Evolutionary conservation across 2,113 vertebrate species (phyloP), one percentile per base, ranked within the genome.

Genomic region (Oncorhynchus nerka): DNA sequence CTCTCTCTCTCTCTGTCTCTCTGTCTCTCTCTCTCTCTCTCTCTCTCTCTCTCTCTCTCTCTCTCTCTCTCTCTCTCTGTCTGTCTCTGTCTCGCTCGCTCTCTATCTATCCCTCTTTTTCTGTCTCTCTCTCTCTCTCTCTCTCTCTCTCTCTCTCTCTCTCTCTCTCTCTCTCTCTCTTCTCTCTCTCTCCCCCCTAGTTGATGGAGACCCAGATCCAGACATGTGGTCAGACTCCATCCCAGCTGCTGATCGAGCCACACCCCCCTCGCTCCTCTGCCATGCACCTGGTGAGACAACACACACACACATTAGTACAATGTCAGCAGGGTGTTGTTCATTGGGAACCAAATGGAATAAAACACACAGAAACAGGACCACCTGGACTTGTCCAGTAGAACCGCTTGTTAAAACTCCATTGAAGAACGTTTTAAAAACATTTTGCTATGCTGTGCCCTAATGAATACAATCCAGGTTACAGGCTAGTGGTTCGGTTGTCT

Each of bases 211-310:
- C 85, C 73, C 98, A 99, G 94, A 99, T 99, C 91, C 96, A 97
- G 93, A 93, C 93, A 62, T 95, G 95, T 88, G 98, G 98, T 90
- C 98, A 99, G 93, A 95, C 97, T 84, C 97, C 98, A 75, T 99
- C 98, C 6, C 98, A 99, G 94, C 94, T 99, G 92, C 95, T 99
- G 84, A 99, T 99, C 49, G 98, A 99, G 93, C 98, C 98, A 45
- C 98, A 99, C 91, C 97, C 98, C 3, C 98, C 98, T 78, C 95
- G 98, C 87, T 99, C 97, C 87, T 99, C 98, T 24, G 98, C 98
- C 93, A 99, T 99, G 98, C 98, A 99, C 93, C 95, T 99, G 97
- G 98, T 99, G 94, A 98, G 96, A 91, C 39, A 48, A 30, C 20
- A 12, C 61, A 19, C 7, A 24, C 51, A 51, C 15, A 51, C 49